Evolutionary conservation across 2,797 vertebrate species (phyloP), one percentile per base, ranked within the genome.

Genomic region (Arremon brunneinucha): DNA sequence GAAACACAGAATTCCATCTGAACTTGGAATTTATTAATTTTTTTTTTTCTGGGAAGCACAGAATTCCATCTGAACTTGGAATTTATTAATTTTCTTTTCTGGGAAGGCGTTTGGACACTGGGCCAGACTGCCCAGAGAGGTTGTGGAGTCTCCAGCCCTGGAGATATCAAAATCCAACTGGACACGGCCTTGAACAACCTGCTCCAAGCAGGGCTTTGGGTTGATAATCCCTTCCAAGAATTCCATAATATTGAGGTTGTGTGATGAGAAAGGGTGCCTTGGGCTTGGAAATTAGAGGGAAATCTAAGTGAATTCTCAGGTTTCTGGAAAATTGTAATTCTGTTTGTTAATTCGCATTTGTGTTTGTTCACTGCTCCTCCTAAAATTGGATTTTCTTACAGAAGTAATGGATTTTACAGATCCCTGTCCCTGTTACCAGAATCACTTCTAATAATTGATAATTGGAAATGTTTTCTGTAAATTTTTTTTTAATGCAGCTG

Each of bases 331-430:
- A 26, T 1, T 1, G 4, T 7, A 23, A 11, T 52, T 62, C 12
- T 26, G 2, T 43, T 55, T 34, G 19, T 35, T 39, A 26, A 26
- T 74, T 44, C 0, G 0, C 52, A 13, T 27, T 75, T 15, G 1
- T 17, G 12, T 8, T 14, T 23, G 17, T 26, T 69, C 24, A 3
- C 3, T 43, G 8, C 7, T 57, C 12, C 15, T 23, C 35, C 67
- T 15, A 2, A 37, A 63, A 16, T 0, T 28, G 17, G 19, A 21
- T 39, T 50, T 15, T 1, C 24, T 55, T 7, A 7, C 16, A 14
- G 7, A 52, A 47, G 0, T 4, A 14, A 7, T 50, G 2, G 12
- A 24, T 24, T 72, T 78, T 41, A 12, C 15, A 64, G 17, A 6
- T 21, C 23, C 52, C 18, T 8, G 14, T n/a, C 15, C 26, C 47